Evolutionary conservation across 2,888 invertebrate genomes (phyloP), one percentile per base, ranked within the genome.

Genomic region (Portevinia maculata): DNA sequence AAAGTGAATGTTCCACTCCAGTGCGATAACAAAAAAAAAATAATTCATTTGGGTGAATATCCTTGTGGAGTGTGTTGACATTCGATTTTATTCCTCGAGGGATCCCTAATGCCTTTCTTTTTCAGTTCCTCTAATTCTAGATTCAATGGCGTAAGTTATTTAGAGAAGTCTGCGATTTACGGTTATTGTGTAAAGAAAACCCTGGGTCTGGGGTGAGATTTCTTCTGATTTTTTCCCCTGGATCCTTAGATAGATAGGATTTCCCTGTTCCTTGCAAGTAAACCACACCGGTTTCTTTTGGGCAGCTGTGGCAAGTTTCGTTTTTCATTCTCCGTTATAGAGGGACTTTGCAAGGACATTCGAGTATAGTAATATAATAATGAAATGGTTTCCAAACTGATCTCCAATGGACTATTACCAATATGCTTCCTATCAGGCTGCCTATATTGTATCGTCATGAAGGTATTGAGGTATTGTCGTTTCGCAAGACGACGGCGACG

Each of bases 231-330:
- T 44, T 13, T 57, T 64, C 11, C 28, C 17, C 59, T 13, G 65
- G 34, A 24, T 28, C n/a, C 19, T 53, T 7, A 37, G 13, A 11
- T n/a, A 5, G 17, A 19, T 21, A 59, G 59, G 75, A 76, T 55
- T 55, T 65, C 9, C 11, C 44, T 74, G 30, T 21, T 73, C 13
- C 44, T 50, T 64, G 15, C 60, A 57, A 83, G 59, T 71, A 78
- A 52, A 41, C 19, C 71, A 78, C 76, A 70, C 78, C 83, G 83
- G 83, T 83, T 71, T 44, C 48, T 44, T 59, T 32, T 73, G 67
- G 78, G 30, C 83, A 83, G 83, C 78, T 83, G 83, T 57, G 41
- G 44, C 19, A 67, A 83, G 83, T 83, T 78, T 83, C 83, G 19
- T 50, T 78, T 83, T 83, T 83, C 83, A 67, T 62, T 62, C 55